Conservation (phyloP, 2,797 vertebrate genomes). For the Phataginus tricuspis region DNA sequence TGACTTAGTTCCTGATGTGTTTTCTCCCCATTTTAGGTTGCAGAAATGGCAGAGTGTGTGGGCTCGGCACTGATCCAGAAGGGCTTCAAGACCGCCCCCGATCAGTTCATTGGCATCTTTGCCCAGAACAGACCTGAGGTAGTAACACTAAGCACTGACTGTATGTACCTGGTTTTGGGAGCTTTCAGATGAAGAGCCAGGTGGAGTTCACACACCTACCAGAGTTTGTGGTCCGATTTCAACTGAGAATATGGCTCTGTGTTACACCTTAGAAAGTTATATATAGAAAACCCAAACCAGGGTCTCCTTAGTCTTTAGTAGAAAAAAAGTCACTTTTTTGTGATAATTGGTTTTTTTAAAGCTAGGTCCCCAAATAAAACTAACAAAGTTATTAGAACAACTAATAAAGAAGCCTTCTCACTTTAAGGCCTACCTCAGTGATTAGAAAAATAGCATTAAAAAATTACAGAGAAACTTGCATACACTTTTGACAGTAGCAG, state of each 20-base stretch:
- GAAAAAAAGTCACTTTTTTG: background rate
- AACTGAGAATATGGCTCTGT: background rate
- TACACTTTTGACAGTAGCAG: background rate
- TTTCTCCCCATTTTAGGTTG: slow-evolving; percentile 84
- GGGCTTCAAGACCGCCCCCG: slow-evolving; percentile 90
- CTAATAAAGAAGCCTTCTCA: background rate
- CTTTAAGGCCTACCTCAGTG: background rate
- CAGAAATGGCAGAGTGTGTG: slow-evolving; percentile 89
- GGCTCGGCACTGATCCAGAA: slow-evolving; percentile 94
- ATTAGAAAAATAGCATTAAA: background rate
- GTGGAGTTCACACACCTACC: background rate
- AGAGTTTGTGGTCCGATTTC: background rate
- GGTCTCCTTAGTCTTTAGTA: background rate
- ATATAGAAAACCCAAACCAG: background rate
- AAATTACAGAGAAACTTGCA: background rate
- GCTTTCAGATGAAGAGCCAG: background rate
- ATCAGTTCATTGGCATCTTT: slow-evolving; percentile 94
- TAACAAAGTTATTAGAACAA: background rate
- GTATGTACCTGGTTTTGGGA: background rate
- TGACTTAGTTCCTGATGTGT: background rate
- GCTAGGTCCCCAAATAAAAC: background rate
- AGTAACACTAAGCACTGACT: background rate
- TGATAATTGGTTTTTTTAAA: background rate
- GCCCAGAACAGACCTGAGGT: slow-evolving; percentile 98
- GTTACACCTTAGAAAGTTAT: background rate